These are phyloP conservation scores for Xylocampa areola DNA, from an alignment of 2,888 invertebrate genomes.

Conservation along the genomic window DNA sequence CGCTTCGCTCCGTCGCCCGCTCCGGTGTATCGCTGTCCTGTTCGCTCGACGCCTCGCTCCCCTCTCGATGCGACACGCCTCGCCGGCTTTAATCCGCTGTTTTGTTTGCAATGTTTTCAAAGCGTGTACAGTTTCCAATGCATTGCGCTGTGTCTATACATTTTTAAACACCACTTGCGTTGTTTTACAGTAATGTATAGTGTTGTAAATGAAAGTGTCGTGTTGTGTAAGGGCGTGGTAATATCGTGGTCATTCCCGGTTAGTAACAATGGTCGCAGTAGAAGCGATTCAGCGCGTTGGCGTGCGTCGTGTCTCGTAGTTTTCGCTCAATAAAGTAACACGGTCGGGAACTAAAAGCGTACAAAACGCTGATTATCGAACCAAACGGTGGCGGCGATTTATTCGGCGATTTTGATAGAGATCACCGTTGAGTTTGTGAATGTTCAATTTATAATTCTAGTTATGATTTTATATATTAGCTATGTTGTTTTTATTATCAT, in stretches of 20 bases:
- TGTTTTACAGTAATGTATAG: conserved; percentile 48
- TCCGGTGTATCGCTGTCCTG: conserved; percentile 67
- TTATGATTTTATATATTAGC: too few relatives aligned
- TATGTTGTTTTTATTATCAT: too few relatives aligned
- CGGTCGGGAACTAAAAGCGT: conserved; percentile 21
- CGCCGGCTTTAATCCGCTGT: conserved; percentile 57
- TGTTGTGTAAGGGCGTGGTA: conserved; percentile 52
- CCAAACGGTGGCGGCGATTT: conserved; percentile 12
- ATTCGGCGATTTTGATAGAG: conserved; percentile 20
- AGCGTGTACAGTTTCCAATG: conserved; percentile 6
- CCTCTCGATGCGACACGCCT: conserved; percentile 72
- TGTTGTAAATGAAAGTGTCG: conserved; percentile 49
- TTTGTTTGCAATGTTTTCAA: conserved; percentile 22
- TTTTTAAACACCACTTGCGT: background rate
- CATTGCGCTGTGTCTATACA: conserved; percentile 37
- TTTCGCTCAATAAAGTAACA: conserved; percentile 51
- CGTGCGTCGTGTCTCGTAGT: conserved; percentile 18
- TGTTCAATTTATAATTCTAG: too few relatives aligned
- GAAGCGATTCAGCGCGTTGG: conserved; percentile 65
- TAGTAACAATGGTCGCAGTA: conserved; percentile 63
- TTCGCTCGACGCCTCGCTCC: conserved; percentile 80
- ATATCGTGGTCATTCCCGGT: conserved; percentile 56
- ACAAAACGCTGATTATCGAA: conserved; percentile 48
- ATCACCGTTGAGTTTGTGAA: background rate
- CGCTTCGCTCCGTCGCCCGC: conserved; percentile 75